Evolutionary conservation across 2,888 invertebrate species (phyloP).

Genomic region (Leptarthrus brevirostris): DNA sequence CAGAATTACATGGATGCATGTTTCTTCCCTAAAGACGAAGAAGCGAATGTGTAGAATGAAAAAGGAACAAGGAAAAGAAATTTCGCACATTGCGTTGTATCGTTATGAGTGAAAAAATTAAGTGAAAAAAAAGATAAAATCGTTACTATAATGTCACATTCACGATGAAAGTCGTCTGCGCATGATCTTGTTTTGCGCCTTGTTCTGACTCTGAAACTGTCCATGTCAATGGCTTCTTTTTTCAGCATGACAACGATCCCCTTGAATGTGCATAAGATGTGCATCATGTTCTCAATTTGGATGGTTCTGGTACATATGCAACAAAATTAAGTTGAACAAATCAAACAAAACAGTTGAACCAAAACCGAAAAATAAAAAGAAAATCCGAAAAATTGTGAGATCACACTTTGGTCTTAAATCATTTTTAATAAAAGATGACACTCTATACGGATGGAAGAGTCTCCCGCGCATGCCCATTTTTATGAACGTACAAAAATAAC

Average conservation of each 20-base stretch:
- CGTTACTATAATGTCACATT: constrained; percentile 38
- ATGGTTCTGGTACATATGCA: constrained; percentile 40
- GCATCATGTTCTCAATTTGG: constrained; percentile 40
- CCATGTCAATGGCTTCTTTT: constrained; percentile 10
- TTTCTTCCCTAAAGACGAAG: constrained; percentile 12
- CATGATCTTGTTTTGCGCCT: constrained; percentile 46
- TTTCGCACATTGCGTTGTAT: constrained; percentile 44
- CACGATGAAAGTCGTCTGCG: constrained; percentile 45
- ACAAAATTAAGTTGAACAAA: constrained; percentile 28
- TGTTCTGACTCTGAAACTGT: not conserved
- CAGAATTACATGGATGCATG: constrained; percentile 44
- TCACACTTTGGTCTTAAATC: constrained; percentile 61
- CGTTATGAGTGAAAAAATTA: constrained; percentile 25
- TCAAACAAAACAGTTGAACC: constrained; percentile 15
- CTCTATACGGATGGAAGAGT: constrained; percentile 38
- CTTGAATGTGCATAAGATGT: constrained; percentile 13
- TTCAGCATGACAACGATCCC: not conserved
- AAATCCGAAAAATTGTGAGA: constrained; percentile 56
- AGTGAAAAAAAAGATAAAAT: constrained; percentile 26
- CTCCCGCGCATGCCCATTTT: constrained; percentile 47
- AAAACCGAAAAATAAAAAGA: constrained; percentile 54
- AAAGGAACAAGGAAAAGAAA: not conserved
- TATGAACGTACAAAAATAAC: constrained; percentile 38
- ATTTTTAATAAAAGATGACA: constrained; percentile 63
- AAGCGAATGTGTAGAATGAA: not conserved